Percentiles rank a stretch among this genome's conserved stretches.
These are phyloP conservation scores for Ochlodes sylvanus DNA, from an alignment of 2,888 invertebrate species.

Conservation along the genomic window DNA sequence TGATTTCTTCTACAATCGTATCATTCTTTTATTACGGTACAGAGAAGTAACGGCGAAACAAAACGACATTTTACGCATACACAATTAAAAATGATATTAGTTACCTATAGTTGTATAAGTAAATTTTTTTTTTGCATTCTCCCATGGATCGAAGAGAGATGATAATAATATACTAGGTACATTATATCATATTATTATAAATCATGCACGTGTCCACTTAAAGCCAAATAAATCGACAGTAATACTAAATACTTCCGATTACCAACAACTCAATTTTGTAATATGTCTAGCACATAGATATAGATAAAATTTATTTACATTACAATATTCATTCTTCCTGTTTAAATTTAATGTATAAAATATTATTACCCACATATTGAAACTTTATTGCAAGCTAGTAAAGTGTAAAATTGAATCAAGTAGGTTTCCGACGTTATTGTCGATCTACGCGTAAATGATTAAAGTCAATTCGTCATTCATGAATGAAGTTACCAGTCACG, in stretches of 20 bases:
- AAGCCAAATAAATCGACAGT: background rate
- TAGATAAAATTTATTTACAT: slow-evolving; percentile 24
- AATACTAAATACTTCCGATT: background rate
- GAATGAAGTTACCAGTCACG: slow-evolving; percentile 36
- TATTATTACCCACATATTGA: slow-evolving; percentile 8
- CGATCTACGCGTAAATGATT: slow-evolving; percentile 23
- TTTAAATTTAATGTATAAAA: background rate
- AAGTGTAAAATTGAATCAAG: slow-evolving; percentile 26
- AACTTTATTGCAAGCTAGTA: slow-evolving; percentile 19
- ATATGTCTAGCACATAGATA: background rate
- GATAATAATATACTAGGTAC: too few relatives aligned
- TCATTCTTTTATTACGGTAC: too few relatives aligned
- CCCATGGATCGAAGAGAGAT: too few relatives aligned
- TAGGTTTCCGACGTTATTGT: background rate
- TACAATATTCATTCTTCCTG: slow-evolving; percentile 28
- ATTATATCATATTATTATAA: too few relatives aligned
- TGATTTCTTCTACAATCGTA: too few relatives aligned
- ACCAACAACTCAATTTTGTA: slow-evolving; percentile 8
- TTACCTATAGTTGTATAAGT: too few relatives aligned
- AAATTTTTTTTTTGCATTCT: too few relatives aligned
- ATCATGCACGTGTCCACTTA: background rate
- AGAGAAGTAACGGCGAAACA: too few relatives aligned
- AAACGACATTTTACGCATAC: too few relatives aligned
- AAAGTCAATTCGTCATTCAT: slow-evolving; percentile 35
- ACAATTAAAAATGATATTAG: too few relatives aligned